Conservation (phyloP, 2,113 vertebrate species). For the Lampris megalopsis region DNA sequence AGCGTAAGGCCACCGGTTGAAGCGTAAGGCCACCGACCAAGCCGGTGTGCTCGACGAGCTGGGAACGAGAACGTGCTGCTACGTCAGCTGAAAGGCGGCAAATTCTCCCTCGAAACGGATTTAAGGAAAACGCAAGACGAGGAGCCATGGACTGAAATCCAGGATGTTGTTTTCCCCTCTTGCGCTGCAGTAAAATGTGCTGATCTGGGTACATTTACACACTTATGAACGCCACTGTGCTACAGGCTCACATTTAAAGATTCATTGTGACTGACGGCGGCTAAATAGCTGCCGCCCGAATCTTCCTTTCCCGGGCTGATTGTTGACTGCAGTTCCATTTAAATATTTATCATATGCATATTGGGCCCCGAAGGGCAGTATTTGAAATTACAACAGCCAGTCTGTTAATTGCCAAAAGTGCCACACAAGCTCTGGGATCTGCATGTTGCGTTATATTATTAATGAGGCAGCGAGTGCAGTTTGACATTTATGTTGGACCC, state of each 20-base stretch:
- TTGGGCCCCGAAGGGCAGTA: constrained; percentile 76
- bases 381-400: constrained; percentile 80
- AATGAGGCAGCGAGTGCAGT: constrained; percentile 76
- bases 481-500: constrained; percentile 82
- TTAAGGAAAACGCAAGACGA: too few species aligned
- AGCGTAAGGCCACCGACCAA: too few species aligned
- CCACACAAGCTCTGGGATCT: constrained; percentile 76
- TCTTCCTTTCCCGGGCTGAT: constrained; percentile 61
- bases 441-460: constrained; percentile 80
- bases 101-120: too few species aligned
- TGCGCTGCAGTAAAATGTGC: constrained; percentile 28
- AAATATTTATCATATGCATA: constrained; percentile 83
- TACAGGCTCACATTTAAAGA: constrained; percentile 54
- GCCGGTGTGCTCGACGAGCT: too few species aligned
- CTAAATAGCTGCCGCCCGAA: constrained; percentile 61
- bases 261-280: constrained; percentile 61
- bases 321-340: constrained; percentile 76
- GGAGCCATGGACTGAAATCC: too few species aligned
- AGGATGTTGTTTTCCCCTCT: not conserved
- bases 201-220: constrained; percentile 37
- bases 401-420: constrained; percentile 81
- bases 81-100: too few species aligned
- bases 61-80: too few species aligned
- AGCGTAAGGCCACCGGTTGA: too few species aligned
- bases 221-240: constrained; percentile 43